Evolutionary conservation across 2,113 vertebrate species (phyloP), one percentile per base, ranked within the genome.

Genomic region (Noctilio leporinus): DNA sequence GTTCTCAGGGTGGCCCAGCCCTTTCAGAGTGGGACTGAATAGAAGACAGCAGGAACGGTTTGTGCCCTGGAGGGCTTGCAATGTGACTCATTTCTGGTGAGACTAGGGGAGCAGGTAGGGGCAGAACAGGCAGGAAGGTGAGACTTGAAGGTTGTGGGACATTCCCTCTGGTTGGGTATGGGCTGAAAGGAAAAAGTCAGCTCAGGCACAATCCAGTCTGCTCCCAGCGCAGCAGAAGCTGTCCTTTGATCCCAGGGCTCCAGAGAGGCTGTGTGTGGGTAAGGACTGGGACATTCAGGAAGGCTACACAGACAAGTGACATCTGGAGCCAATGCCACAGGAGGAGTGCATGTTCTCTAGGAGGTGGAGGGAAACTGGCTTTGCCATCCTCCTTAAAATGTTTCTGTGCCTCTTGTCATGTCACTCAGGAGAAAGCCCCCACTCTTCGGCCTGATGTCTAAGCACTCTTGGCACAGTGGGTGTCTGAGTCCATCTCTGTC

Each of bases 81-180:
- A 28, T n/a, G 26, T 92, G 95, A 96, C 89, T 97, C 93, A 97
- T 40, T 75, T 75, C 57, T 22, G 38, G 64, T 85, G 73, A 97
- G 73, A 93, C 77, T 92, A 0, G 5, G 70, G 49, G 75, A 97
- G 91, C 96, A 96, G 87, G 96, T 94, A 96, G 82, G 78, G 62
- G 78, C 93, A 95, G 93, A 85, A 83, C 7, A 47, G 91, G 62
- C 43, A 10, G 53, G 77, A 87, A 77, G 72, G 72, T 55, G 28
- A 91, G 78, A 26, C 43, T 15, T 40, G 38, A 53, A 86, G 70
- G 47, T 49, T 22, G 22, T 65, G 43, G 69, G 35, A 26, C 67
- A 77, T 72, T 93, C 43, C 30, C 9, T 69, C 59, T 83, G 65
- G 53, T 30, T 51, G 35, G 45, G 86, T 77, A 93, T 65, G 59